phyloP scores from a whole-genome alignment of 2,113 vertebrate genomes.

The Coregonus clupeaformis region DNA sequence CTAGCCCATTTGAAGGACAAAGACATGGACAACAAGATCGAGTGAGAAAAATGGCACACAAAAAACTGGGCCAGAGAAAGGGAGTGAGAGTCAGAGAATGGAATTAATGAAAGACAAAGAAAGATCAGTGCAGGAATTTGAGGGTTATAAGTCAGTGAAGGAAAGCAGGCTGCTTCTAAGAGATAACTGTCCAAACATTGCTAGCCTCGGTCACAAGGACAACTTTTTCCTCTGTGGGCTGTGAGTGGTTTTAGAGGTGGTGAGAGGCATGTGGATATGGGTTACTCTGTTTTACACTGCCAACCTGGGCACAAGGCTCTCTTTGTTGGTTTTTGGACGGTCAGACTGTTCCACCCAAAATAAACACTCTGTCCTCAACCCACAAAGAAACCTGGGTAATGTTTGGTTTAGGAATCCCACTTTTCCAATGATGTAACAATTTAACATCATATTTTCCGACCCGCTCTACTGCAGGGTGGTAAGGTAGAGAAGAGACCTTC shows the following conservation, averaged over 20 bases:
- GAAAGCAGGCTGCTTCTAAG: neutral
- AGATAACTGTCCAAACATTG: neutral
- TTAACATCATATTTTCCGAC: no score
- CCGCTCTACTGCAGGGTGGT: no score
- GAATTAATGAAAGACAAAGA: no score
- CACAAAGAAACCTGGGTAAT: neutral
- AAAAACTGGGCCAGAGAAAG: neutral
- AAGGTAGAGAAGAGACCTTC: no score
- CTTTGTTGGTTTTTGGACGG: constrained; percentile 47
- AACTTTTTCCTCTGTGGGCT: constrained; percentile 1
- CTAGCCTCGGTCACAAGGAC: constrained; percentile 10
- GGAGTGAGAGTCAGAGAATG: no score
- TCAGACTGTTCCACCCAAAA: constrained; percentile 16
- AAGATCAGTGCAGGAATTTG: no score
- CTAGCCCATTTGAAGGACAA: no score
- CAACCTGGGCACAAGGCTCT: constrained; percentile 30
- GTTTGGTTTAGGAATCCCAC: neutral
- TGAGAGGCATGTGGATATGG: constrained; percentile 5
- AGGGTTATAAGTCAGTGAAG: neutral
- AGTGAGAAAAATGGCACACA: neutral
- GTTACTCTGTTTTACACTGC: neutral
- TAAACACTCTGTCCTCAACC: neutral
- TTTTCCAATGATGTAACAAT: constrained; percentile 7
- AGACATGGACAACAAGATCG: no score
- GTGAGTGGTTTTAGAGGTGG: constrained; percentile 10